Evolutionary conservation across 2,888 invertebrate genomes (phyloP), one percentile per base, ranked within the genome.

Genomic region (Megastigmus dorsalis): DNA sequence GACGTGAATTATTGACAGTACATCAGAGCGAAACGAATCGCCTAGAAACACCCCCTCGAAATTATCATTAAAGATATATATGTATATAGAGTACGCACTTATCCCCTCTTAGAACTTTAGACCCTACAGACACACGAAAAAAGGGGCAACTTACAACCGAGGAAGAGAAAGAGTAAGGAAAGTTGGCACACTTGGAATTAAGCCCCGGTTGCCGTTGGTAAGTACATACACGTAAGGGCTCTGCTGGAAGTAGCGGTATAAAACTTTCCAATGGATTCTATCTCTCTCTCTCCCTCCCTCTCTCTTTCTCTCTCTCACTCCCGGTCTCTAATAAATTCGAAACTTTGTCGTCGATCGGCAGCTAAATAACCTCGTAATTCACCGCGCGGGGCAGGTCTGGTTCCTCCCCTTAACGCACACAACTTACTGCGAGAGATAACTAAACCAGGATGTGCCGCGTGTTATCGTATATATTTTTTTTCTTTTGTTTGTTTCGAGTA

Each of bases 71-170:
- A 59, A 48, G 59, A 68, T 59, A 59, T 57, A 55, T 68, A 68
- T 50, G 38, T 48, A 68, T 59, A 59, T 57, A 55, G 38, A n/a
- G 23, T 33, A 38, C 74, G 76, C 79, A 76, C 76, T 72, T 76
- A 76, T 18, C 23, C 18, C 41, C 26, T 15, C 43, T 15, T 26
- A 1, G 1, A 18, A 10, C 45, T 43, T 9, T 55, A 36, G 20
- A 3, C 30, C 15, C 15, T 10, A 33, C 9, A 10, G 2, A 1
- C 9, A 18, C 5, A 15, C n/a, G 18, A n/a, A 9, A 55, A 1
- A 36, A 33, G 33, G 10, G n/a, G 18, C 6, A 33, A 18, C 1
- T 4, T 30, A 18, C 15, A 18, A 52, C 6, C 4, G 30, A 13
- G n/a, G 20, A 13, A 26, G 15, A 18, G n/a, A 18, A 55, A 18